Evolutionary conservation across 1,140 invertebrate species (phyloP).

Genomic region (fruit fly (Drosophila melanogaster)): DNA sequence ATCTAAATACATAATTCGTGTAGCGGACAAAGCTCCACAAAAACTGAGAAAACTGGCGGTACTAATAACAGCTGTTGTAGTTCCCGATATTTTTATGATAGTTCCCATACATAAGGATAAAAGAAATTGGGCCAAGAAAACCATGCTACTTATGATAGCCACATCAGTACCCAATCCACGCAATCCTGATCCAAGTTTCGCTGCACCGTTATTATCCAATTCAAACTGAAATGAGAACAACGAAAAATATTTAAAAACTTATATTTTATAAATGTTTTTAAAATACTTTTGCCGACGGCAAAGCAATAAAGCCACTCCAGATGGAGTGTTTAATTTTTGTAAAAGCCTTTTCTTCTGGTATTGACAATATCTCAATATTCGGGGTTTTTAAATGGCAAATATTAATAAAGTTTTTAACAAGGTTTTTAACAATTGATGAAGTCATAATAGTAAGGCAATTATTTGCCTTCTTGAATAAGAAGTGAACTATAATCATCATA

Average conservation of each 20-base stretch:
- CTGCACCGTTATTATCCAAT: slow-evolving; percentile 86
- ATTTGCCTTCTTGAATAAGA: too few species aligned
- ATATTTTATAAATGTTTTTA: not conserved
- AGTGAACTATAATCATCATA: too few species aligned
- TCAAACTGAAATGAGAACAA: slow-evolving; percentile 87
- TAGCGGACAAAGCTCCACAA: slow-evolving; percentile 93
- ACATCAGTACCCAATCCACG: slow-evolving; percentile 97
- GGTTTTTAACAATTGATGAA: too few species aligned
- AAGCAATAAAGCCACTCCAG: too few species aligned
- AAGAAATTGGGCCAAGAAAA: slow-evolving; percentile 96
- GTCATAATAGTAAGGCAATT: too few species aligned
- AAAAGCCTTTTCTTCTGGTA: too few species aligned
- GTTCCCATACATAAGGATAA: slow-evolving; percentile 94
- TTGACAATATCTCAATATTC: too few species aligned
- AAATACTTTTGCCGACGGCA: too few species aligned
- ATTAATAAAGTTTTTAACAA: too few species aligned
- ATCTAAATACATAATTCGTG: slow-evolving; percentile 95
- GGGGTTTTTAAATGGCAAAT: too few species aligned
- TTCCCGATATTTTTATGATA: slow-evolving; percentile 91
- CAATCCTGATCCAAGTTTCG: slow-evolving; percentile 85
- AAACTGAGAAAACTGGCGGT: slow-evolving; percentile 93
- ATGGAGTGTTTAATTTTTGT: too few species aligned
- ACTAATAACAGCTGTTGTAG: slow-evolving; percentile 94
- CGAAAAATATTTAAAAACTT: not conserved
- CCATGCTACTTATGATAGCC: slow-evolving; percentile 96